Base-by-base conservation (phyloP, 2,888 invertebrate species). In the Lasius platythorax region DNA sequence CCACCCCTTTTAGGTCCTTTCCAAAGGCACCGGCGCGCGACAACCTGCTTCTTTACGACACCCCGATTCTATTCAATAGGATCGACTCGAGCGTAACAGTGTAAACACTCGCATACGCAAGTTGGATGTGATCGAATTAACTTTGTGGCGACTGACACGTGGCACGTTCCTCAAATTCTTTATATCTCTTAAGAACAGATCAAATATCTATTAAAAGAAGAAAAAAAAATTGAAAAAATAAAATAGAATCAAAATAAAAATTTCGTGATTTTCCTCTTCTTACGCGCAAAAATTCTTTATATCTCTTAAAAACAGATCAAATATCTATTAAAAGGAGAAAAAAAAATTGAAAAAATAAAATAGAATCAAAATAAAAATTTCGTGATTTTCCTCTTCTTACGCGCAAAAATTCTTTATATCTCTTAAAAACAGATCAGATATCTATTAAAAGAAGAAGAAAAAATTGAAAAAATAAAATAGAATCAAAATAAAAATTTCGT, bases 11-110 rank as follows among this genome's bases (percentile, higher is more conserved):
- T 79, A 28, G 72, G 11, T 12, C 50, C 23, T 61, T 81, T 18
- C 50, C 28, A 79, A 75, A 33, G 70, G 33, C 56, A 82, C 81
- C 68, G 83, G 87, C 87, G 86, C 88, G 85, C 87, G 90, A 90
- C 90, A 87, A 84, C 79, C 84, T 83, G 85, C 61, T 82, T 82
- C 76, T 90, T 90, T 89, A 90, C 68, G 86, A 90, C 73, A 72
- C 70, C 72, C 74, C 66, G 81, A 40, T 70, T 84, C 86, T 76
- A 87, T 87, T 89, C 86, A 87, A 87, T 88, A 84, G 81, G 73
- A 79, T 83, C 87, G 85, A 72, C 76, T 84, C 56, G 82, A 83
- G 67, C 53, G 84, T 81, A 82, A 88, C 82, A 87, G 83, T 90
- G 88, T 90, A 90, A 90, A 90, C 85, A 85, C 72, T 68, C 75